Evolutionary conservation across 2,888 invertebrate genomes (phyloP), one percentile per base, ranked within the genome.

Genomic region (Quadroppia sp.): DNA sequence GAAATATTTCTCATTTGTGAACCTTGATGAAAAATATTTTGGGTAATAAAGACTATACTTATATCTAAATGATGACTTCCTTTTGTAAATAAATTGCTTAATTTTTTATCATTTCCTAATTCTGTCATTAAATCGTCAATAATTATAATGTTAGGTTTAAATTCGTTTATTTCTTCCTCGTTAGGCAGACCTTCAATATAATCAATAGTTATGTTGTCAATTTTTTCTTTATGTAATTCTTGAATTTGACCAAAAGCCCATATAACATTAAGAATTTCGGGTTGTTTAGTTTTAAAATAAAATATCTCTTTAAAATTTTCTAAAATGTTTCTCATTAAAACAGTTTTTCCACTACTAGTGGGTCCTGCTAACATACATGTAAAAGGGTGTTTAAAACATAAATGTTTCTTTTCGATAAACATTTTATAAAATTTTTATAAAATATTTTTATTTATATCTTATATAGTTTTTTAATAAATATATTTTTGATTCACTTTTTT

Each of bases 11-110:
- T 56, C 56, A 76, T 72, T 69, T 75, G 50, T 17, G 17, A 20
- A 15, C 50, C 71, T 71, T 71, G 71, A 25, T 71, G 53, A n/a
- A 71, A 71, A 25, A 76, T 48, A 28, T 76, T 76, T 76, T 76
- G 74, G 1, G 70, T 32, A 0, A 74, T 71, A 53, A 76, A 76
- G 1, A 53, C 13, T 2, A 64, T 11, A 40, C 23, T 40, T 11
- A 59, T 20, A 40, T 72, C 20, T 17, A 71, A 32, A 45, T 72
- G 64, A 64, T 72, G 64, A 42, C 61, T 64, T 20, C 42, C 64
- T 42, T 72, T 59, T 23, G 59, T 72, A n/a, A 64, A 64, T 7
- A 72, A 11, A 42, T 70, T 45, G 2, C 45, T 45, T 25, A 30
- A 42, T 28, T 71, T 17, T 32, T 71, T 50, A 48, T 71, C 15